Evolutionary conservation across 2,888 invertebrate genomes (phyloP).

Genomic region (Macropis europaea): DNA sequence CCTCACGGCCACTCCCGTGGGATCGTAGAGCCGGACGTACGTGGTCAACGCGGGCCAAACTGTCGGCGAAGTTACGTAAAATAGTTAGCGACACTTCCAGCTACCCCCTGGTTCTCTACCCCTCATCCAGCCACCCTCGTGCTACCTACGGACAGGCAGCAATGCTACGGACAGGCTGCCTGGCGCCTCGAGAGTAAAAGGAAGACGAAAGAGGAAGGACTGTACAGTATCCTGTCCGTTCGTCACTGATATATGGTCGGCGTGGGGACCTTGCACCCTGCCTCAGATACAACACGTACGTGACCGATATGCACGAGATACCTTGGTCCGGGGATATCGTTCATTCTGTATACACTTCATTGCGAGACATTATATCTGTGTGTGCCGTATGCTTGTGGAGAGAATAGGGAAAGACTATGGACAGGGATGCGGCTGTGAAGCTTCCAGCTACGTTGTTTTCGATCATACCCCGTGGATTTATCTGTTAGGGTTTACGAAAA

Average conservation of each 20-base stretch:
- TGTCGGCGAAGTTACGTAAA: constrained; percentile 80
- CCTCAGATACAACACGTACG: constrained; percentile 75
- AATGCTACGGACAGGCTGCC: constrained; percentile 59
- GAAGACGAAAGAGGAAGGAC: constrained; percentile 51
- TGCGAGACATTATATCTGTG: constrained; percentile 2
- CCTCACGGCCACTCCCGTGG: constrained; percentile 69
- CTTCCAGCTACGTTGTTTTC: constrained; percentile 10
- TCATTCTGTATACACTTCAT: constrained; percentile 20
- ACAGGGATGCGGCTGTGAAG: background rate
- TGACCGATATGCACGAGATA: constrained; percentile 74
- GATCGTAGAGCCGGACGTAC: constrained; percentile 77
- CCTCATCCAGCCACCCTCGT: constrained; percentile 33
- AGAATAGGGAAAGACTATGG: background rate
- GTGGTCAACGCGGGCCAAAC: constrained; percentile 80
- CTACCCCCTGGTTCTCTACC: constrained; percentile 51
- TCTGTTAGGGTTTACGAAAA: too few relatives aligned
- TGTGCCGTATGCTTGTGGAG: background rate
- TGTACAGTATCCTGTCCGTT: constrained; percentile 68
- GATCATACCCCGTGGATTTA: background rate
- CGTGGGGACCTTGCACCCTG: constrained; percentile 69
- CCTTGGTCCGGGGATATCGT: constrained; percentile 37
- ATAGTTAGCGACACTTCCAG: constrained; percentile 80
- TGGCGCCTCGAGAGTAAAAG: constrained; percentile 60
- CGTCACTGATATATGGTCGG: constrained; percentile 75
- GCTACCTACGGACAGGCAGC: constrained; percentile 52